A percentile compares a stretch with the other conserved stretches of the same genome.
Evolutionary conservation across 2,113 vertebrate genomes (phyloP).

Genomic region (Corythornis madagascariensis): DNA sequence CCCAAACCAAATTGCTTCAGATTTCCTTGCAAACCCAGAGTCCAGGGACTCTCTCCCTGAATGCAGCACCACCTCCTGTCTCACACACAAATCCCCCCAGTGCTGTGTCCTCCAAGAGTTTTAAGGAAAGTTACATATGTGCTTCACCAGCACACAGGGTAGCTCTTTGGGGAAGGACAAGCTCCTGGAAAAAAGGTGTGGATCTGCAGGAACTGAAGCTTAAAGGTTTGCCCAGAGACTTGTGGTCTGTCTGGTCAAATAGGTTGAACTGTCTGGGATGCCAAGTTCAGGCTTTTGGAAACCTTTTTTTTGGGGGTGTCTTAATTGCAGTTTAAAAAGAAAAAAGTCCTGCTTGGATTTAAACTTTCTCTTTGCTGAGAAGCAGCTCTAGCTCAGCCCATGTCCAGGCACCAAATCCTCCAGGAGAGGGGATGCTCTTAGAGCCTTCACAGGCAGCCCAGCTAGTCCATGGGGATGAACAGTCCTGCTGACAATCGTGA

Average conservation of each 20-base stretch:
- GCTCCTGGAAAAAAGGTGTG: neutral
- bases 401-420: neutral
- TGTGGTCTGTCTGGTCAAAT: neutral
- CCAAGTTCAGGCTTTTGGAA: neutral
- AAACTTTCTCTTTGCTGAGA: neutral
- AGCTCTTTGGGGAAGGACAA: neutral
- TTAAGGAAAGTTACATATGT: neutral
- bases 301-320: neutral
- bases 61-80: neutral
- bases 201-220: neutral
- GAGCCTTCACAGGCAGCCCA: neutral
- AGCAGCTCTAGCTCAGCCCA: neutral
- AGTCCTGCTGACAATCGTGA: neutral
- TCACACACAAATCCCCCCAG: neutral
- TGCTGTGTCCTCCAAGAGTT: neutral
- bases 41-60: neutral
- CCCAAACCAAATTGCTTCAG: neutral
- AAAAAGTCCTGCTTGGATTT: neutral
- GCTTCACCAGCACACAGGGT: neutral
- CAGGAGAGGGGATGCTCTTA: neutral
- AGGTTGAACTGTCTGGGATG: neutral
- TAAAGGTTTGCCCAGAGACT: neutral
- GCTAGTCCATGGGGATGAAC: neutral
- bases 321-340: neutral
- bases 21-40: neutral